Evolutionary conservation across 2,888 invertebrate species (phyloP).

Genomic region (Tipula unca): DNA sequence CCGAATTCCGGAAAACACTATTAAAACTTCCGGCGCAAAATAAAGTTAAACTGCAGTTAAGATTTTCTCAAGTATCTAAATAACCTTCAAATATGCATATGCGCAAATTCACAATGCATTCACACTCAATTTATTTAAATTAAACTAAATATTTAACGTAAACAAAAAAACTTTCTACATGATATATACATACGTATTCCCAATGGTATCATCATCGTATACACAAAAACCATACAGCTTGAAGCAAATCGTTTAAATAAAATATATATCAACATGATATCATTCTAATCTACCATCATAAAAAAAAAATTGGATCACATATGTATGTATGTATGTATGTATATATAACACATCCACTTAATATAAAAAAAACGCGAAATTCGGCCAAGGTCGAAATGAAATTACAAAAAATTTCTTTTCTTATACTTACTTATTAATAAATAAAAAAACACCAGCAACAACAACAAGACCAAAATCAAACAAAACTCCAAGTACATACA

Average conservation of each 20-base stretch:
- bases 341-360: neutral
- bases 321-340: no score
- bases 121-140: constrained; percentile 2
- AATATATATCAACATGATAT: neutral
- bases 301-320: neutral
- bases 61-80: neutral
- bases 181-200: neutral
- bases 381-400: constrained; percentile 8
- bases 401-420: constrained; percentile 9
- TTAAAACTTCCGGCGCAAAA: neutral
- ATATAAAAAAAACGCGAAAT: neutral
- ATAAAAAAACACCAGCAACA: neutral
- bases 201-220: neutral
- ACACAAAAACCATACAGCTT: neutral
- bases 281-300: constrained; percentile 9
- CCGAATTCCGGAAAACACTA: neutral
- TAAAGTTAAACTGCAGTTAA: neutral
- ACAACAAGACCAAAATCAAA: neutral
- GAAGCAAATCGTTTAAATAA: neutral
- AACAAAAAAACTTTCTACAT: neutral
- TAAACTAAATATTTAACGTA: neutral
- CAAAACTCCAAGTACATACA: neutral
- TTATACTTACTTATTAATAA: neutral
- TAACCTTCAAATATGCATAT: neutral
- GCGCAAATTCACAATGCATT: neutral